Percentiles rank a stretch among this genome's conserved stretches.
Conservation (phyloP, 2,888 invertebrate species). For the Microplitis manilae region DNA sequence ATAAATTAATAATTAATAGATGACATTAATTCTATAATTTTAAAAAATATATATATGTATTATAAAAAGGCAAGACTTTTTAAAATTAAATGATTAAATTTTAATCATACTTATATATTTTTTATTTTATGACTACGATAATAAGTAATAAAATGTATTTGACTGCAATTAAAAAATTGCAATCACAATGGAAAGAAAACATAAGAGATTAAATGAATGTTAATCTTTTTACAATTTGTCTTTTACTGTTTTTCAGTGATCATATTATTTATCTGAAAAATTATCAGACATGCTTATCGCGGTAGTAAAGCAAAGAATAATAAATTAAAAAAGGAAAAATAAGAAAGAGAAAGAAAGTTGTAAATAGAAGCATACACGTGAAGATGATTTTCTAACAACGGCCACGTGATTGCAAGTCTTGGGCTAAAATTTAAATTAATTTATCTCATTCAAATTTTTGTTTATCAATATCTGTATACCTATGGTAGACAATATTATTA, state of each 20-base stretch:
- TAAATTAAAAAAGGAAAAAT: not conserved
- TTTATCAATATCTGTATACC: not conserved
- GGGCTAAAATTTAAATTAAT: not conserved
- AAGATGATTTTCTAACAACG: conserved; percentile 6
- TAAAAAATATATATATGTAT: not conserved
- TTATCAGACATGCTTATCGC: conserved; percentile 2
- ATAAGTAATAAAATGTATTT: not conserved
- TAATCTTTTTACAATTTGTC: not conserved
- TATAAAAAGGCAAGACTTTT: too few relatives aligned
- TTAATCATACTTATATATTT: not conserved
- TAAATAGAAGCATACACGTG: not conserved
- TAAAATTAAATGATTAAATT: not conserved
- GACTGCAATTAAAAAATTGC: not conserved
- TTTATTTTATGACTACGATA: not conserved
- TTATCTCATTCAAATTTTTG: not conserved
- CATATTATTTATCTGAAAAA: not conserved
- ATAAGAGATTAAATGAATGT: not conserved
- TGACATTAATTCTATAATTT: not conserved
- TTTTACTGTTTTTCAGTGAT: conserved; percentile 8
- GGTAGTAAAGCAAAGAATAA: not conserved
- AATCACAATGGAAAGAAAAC: not conserved
- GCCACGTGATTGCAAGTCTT: not conserved
- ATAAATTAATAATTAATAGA: not conserved
- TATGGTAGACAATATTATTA: too few relatives aligned
- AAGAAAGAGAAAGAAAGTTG: not conserved